Evolutionary conservation across 2,113 vertebrate species (phyloP).

Genomic region (Zonotrichia leucophrys): DNA sequence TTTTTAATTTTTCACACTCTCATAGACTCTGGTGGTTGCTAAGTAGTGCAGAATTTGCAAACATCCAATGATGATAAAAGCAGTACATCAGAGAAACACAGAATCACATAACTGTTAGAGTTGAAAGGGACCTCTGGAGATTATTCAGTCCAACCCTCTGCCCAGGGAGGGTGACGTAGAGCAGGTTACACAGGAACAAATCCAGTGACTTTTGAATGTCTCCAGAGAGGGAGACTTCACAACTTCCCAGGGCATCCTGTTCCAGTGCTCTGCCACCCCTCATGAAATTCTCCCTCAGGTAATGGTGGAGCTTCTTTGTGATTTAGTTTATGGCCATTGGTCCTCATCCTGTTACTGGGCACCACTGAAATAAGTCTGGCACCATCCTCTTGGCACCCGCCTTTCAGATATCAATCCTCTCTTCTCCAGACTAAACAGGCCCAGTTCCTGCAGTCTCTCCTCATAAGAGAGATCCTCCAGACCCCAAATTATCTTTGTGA

Average conservation of each 20-base stretch:
- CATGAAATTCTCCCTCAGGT: neutral
- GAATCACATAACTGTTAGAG: neutral
- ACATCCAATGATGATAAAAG: neutral
- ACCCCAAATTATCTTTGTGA: neutral
- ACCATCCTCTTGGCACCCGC: neutral
- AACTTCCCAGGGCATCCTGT: neutral
- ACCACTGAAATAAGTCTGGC: neutral
- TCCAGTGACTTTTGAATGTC: neutral
- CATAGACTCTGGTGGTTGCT: neutral
- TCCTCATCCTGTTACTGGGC: accelerated
- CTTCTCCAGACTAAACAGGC: neutral
- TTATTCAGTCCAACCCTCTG: neutral
- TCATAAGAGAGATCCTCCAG: neutral
- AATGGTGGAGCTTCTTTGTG: neutral
- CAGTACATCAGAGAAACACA: neutral
- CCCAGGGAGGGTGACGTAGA: neutral
- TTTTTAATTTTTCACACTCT: neutral
- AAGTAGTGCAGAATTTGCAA: neutral
- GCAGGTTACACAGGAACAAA: neutral
- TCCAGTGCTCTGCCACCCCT: neutral
- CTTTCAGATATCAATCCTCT: neutral
- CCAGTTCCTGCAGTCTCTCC: neutral
- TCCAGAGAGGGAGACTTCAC: neutral
- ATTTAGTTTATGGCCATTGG: neutral
- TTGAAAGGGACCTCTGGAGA: neutral